Evolutionary conservation across 2,113 vertebrate genomes (phyloP), one percentile per base, ranked within the genome.

Genomic region (Ibidorhyncha struthersii): DNA sequence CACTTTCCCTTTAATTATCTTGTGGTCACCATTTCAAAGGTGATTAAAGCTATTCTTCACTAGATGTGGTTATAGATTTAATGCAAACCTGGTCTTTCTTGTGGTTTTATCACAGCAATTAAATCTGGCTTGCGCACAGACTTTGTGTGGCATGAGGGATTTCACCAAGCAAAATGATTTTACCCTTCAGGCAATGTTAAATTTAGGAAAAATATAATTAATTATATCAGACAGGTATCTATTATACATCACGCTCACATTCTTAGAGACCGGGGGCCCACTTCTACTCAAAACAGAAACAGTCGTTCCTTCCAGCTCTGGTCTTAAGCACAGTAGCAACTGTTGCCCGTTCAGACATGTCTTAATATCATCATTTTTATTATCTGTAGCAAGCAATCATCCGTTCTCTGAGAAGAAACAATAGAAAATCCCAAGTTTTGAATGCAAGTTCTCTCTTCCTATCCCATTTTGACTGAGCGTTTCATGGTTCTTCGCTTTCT

Each of bases 1-100:
- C 97, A 98, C 97, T 99, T 99, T 99, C 99, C 99, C 99, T 99
- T 99, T 99, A 99, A 99, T 99, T 99, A 99, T 97, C 98, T 97
- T 98, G 98, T 99, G 99, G 99, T 99, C 99, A 98, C 98, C 98
- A 98, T 99, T 99, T 99, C 98, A 99, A 98, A 98, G 98, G 98
- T 98, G 99, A 99, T 99, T 98, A 98, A 99, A 99, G 98, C 98
- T 98, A 98, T 99, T 99, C 98, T 99, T 97, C 96, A 93, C 96
- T 98, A 98, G 98, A 99, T 99, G 99, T 98, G 99, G 98, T 99
- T 98, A 97, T 98, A 98, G 98, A 98, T 99, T 99, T 99, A 99
- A 98, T 98, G 98, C 98, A 98, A 99, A 99, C 99, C 99, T 99
- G 98, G 98, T 98, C 99, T 99, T 99, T 99, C 98, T 99, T 99